Conservation (phyloP, 2,888 invertebrate genomes). For the Nephrocerus scutellatus region DNA sequence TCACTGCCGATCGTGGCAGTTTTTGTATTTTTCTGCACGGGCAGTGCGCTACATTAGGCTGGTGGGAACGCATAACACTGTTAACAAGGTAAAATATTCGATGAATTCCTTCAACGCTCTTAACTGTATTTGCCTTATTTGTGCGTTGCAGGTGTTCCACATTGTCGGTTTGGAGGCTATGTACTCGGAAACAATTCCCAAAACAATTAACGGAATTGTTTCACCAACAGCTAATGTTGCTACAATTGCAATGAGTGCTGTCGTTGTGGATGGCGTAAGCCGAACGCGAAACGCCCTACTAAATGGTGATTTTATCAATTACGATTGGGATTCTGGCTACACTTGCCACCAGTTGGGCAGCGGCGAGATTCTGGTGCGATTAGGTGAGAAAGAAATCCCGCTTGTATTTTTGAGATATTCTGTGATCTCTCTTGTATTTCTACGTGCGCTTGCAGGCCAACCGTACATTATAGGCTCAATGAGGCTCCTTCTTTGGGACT, state of each 20-base stretch:
- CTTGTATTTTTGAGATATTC: background rate
- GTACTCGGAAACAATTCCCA: conserved; percentile 70
- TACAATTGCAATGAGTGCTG: conserved; percentile 80
- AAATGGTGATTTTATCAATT: conserved; percentile 90
- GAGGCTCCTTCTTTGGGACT: conserved; percentile 94
- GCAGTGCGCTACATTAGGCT: conserved; percentile 79
- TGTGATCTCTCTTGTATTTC: background rate
- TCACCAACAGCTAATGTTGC: conserved; percentile 88
- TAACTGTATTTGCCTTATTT: background rate
- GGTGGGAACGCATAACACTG: conserved; percentile 90
- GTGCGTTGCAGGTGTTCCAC: conserved; percentile 63
- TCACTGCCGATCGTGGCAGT: conserved; percentile 95
- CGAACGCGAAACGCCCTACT: conserved; percentile 89
- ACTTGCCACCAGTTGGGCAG: conserved; percentile 95
- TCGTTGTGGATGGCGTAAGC: conserved; percentile 92
- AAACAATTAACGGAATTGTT: conserved; percentile 66
- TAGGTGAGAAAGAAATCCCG: conserved; percentile 51
- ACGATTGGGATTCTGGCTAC: conserved; percentile 98
- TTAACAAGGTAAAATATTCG: conserved; percentile 73
- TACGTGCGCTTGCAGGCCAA: conserved; percentile 55
- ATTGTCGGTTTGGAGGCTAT: conserved; percentile 86
- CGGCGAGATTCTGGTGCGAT: conserved; percentile 89
- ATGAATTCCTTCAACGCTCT: background rate
- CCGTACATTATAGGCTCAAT: conserved; percentile 88
- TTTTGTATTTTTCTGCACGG: conserved; percentile 80